Conservation (phyloP, 2,113 vertebrate species). For the Octodon degus region DNA sequence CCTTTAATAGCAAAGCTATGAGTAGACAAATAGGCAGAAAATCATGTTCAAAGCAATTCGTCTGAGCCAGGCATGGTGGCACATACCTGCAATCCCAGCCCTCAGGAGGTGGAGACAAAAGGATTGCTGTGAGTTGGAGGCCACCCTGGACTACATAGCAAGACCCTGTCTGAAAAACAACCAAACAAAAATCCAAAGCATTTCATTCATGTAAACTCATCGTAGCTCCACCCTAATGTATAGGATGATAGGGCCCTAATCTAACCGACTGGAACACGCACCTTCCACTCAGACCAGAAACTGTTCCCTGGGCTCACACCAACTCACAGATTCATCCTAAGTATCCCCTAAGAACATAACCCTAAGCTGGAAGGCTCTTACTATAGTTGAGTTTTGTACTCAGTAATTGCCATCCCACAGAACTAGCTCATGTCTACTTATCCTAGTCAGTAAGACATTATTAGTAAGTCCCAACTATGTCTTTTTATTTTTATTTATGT, state of each 20-base stretch:
- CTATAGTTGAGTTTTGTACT: background rate
- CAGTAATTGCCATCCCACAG: background rate
- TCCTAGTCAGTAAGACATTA: slow-evolving; percentile 22
- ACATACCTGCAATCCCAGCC: background rate
- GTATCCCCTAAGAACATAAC: background rate
- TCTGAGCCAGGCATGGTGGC: background rate
- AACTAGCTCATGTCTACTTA: slow-evolving; percentile 38
- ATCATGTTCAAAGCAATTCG: slow-evolving; percentile 69
- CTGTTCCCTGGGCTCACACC: background rate
- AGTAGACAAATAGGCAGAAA: slow-evolving; percentile 69
- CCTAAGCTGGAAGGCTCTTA: background rate
- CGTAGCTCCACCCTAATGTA: slow-evolving; percentile 61
- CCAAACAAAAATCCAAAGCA: background rate
- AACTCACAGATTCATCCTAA: slow-evolving; percentile 5
- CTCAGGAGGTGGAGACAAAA: background rate
- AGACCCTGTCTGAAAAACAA: background rate
- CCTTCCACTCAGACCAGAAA: slow-evolving; percentile 40
- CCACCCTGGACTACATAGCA: background rate
- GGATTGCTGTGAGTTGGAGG: background rate
- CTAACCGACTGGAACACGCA: background rate
- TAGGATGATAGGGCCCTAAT: slow-evolving; percentile 36
- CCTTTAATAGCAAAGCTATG: slow-evolving; percentile 72
- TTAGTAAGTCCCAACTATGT: slow-evolving; percentile 25
- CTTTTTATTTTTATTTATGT: background rate
- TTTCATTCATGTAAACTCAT: slow-evolving; percentile 61